Base-by-base conservation (phyloP, 2,113 vertebrate species). In the Steatornis caripensis region DNA sequence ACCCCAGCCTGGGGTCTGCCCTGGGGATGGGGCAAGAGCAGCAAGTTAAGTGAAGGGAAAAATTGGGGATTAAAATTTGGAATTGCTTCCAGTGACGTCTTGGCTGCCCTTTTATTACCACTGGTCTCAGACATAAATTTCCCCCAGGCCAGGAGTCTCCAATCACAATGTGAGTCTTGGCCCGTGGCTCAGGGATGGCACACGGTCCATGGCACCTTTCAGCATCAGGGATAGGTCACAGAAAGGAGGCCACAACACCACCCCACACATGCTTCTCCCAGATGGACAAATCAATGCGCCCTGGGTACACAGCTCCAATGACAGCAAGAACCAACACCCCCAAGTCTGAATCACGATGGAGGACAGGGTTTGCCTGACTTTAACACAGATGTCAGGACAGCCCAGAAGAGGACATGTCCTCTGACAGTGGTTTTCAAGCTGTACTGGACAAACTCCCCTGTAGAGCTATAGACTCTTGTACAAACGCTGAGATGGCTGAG, bases 81-180 rank as follows among this genome's bases (percentile, higher is more conserved):
- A 80, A 43, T 51, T 55, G 10, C 37, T 20, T 89, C 57, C n/a
- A 68, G 32, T n/a, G 48, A 62, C 11, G 36, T 76, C 23, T 51
- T 68, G 20, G 18, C 30, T 51, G 20, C 12, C 8, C 4, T 89
- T 79, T 68, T 68, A 55, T 68, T 37, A 57, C 29, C 46, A 58
- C 18, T 61, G 46, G 17, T 16, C n/a, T 48, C 64, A 62, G 49
- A 53, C 3, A 30, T 2, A 60, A 62, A 6, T 64, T 43, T 32
- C 30, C 34, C 22, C n/a, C 20, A 22, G 36, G 36, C 5, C 24
- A 49, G 39, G 11, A 37, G 8, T 30, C 6, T 84, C 60, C 0
- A 0, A 37, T n/a, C 18, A 21, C 1, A 1, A 19, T 22, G 0
- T 16, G 21, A 76, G 62, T 46, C 53, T 30, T 49, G 24, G 22